Base-by-base conservation (phyloP, 2,797 vertebrate species). In the Argentina silus region DNA sequence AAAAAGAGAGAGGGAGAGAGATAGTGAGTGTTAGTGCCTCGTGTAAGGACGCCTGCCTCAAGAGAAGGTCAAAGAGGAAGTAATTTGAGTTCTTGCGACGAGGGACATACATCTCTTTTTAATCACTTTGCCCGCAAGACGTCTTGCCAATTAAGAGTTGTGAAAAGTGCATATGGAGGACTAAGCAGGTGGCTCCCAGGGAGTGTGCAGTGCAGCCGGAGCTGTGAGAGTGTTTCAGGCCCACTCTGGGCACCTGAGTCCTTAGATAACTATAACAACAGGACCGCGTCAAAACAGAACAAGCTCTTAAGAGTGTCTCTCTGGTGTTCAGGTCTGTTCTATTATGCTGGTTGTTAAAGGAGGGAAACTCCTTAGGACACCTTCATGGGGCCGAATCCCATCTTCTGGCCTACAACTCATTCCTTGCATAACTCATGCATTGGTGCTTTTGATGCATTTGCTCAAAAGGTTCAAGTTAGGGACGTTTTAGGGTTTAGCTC, bases 61-160 rank as follows among this genome's bases (percentile, higher is more conserved):
- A 60, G 63, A 83, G 70, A 43, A 62, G 84, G 82, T 87, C 74
- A 85, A 76, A 73, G 66, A 74, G 63, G 70, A 74, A 80, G 78
- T 80, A 6, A 73, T 84, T 86, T 70, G 70, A 72, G 57, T 67
- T 75, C 73, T 72, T 72, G 69, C 15, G 62, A 21, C 7, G 42
- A 69, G 69, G 57, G 57, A 48, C 50, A 17, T 69, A 73, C 72
- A 72, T 83, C 74, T 78, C 71, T 71, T 85, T 89, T 78, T 87
- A 85, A 85, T 85, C 77, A 84, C 75, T 84, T 75, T 47, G 43
- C 76, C 69, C 44, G 70, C 45, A 76, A 83, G 82, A 87, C 81
- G 75, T 69, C 44, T 79, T 62, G 47, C 69, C 82, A 81, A 83
- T 86, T 83, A 70, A 36, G 74, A 73, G 55, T 15, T 61, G 50